phyloP scores from a whole-genome alignment of 2,888 invertebrate species.

The Mechanitis messenoides region DNA sequence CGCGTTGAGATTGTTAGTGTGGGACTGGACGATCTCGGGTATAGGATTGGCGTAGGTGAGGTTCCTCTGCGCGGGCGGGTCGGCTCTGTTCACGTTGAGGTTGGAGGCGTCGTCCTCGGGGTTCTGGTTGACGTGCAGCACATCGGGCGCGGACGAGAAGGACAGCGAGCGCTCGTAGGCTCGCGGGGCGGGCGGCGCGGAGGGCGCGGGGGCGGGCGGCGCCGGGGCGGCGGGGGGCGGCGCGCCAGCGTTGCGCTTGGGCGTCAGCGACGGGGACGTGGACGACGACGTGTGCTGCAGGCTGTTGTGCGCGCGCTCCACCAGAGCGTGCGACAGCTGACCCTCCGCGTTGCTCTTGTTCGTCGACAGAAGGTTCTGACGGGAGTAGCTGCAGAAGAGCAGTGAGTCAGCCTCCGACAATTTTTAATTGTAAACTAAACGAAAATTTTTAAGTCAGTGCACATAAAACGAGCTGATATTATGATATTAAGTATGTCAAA shows the following conservation, averaged over 20 bases:
- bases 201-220: conserved; percentile 27
- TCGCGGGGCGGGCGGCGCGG: conserved; percentile 45
- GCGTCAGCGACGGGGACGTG: conserved; percentile 48
- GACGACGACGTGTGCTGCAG: conserved; percentile 55
- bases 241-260: conserved; percentile 59
- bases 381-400: conserved; percentile 83
- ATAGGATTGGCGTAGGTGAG: conserved; percentile 61
- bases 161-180: conserved; percentile 63
- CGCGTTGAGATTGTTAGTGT: conserved; percentile 63
- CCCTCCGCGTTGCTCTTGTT: conserved; percentile 83
- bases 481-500: conserved; percentile 8
- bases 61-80: conserved; percentile 51
- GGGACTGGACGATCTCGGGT: conserved; percentile 66
- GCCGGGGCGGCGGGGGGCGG: conserved; percentile 34
- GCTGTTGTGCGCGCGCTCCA: conserved; percentile 77
- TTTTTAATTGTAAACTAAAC: background rate
- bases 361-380: conserved; percentile 89
- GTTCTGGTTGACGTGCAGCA: conserved; percentile 73
- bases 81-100: conserved; percentile 55
- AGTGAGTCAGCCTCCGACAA: conserved; percentile 3
- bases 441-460: conserved; percentile 3
- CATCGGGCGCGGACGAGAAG: conserved; percentile 76
- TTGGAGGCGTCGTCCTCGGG: conserved; percentile 47
- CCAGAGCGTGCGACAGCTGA: conserved; percentile 65
- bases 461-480: conserved; percentile 7